phyloP scores from a whole-genome alignment of 1,140 invertebrate genomes.

The Oedothorax gibbosus region DNA sequence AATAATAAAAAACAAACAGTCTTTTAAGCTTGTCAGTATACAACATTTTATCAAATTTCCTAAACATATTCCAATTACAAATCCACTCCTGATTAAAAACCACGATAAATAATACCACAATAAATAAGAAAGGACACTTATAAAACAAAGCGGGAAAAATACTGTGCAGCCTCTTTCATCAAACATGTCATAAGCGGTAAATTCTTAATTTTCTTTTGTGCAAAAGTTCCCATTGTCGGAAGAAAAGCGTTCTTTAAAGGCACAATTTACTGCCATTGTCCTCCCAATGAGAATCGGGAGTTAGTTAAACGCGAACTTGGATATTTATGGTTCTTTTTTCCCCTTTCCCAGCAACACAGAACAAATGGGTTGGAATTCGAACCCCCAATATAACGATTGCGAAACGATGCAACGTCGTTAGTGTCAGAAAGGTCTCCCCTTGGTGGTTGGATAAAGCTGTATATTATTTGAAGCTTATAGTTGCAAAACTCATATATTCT shows the following conservation, averaged over 20 bases:
- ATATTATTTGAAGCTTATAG: too few relatives aligned
- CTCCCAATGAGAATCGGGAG: conserved; percentile 33
- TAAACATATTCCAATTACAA: too few relatives aligned
- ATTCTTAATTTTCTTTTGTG: conserved; percentile 8
- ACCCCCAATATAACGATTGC: conserved; percentile 43
- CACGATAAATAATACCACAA: not conserved
- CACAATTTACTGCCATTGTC: conserved; percentile 54
- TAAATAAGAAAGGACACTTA: not conserved
- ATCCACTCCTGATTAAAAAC: not conserved
- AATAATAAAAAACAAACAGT: too few relatives aligned
- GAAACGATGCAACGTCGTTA: conserved; percentile 45
- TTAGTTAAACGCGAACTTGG: conserved; percentile 52
- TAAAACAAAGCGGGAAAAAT: not conserved
- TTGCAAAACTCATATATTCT: too few relatives aligned
- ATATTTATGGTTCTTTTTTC: conserved; percentile 45
- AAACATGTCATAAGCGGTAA: conserved; percentile 15
- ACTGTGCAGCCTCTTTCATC: not conserved
- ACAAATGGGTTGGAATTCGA: conserved; percentile 52
- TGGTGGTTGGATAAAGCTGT: too few relatives aligned
- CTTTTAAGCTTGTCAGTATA: too few relatives aligned
- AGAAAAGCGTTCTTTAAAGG: conserved; percentile 47
- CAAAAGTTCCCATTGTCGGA: not conserved
- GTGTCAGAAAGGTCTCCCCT: not conserved
- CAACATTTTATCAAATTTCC: too few relatives aligned
- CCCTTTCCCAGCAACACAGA: not conserved